Evolutionary conservation across 2,888 invertebrate genomes (phyloP).

Genomic region (Pheosia tremula): DNA sequence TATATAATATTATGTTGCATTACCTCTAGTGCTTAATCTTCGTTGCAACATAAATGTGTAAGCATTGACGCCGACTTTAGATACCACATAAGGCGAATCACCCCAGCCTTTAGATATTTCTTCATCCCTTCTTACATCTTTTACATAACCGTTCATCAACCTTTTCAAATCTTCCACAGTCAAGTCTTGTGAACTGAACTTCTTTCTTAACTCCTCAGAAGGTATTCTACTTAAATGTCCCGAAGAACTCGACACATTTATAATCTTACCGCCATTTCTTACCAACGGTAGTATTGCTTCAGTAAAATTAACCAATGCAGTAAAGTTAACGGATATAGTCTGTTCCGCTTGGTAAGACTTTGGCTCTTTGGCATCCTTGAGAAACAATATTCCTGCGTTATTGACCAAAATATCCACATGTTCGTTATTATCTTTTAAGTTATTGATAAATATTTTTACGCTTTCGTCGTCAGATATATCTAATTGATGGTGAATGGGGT

Average conservation of each 20-base stretch:
- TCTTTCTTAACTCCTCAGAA: conserved; percentile 74
- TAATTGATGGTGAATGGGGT: conserved; percentile 86
- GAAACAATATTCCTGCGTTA: conserved; percentile 86
- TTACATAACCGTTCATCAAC: conserved; percentile 86
- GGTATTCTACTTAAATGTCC: conserved; percentile 87
- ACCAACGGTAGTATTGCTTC: conserved; percentile 88
- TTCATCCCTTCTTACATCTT: conserved; percentile 69
- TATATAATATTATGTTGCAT: conserved; percentile 1
- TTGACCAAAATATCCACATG: conserved; percentile 89
- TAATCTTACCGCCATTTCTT: conserved; percentile 86
- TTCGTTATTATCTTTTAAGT: conserved; percentile 82
- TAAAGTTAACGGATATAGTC: conserved; percentile 68
- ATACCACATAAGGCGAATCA: conserved; percentile 87
- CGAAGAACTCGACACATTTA: conserved; percentile 89
- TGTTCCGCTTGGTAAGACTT: conserved; percentile 61
- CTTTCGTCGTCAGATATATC: conserved; percentile 86
- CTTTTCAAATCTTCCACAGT: conserved; percentile 81
- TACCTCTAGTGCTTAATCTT: conserved; percentile 59
- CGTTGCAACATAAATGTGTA: conserved; percentile 87
- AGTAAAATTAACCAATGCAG: conserved; percentile 70
- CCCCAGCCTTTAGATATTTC: conserved; percentile 82
- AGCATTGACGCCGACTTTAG: conserved; percentile 90
- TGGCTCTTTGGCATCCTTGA: conserved; percentile 65
- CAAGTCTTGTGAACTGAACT: conserved; percentile 76
- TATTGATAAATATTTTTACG: conserved; percentile 80